Base-by-base conservation (phyloP, 2,797 vertebrate genomes). In the Enteromius thamalakanensis region DNA sequence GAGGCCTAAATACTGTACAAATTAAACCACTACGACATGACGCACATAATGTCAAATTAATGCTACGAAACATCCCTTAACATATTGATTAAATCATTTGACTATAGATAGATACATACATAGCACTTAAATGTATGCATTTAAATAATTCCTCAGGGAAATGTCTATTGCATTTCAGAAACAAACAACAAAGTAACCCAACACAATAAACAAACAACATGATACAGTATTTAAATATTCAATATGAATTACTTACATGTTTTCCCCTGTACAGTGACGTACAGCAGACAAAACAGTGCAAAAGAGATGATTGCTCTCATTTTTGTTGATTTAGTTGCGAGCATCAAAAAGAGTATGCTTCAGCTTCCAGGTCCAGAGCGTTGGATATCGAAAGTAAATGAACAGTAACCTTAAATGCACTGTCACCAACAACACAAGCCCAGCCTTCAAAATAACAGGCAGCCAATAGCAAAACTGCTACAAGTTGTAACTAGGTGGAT, bases 401-500 rank as follows among this genome's bases (percentile, higher is more conserved):
- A 29, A 1, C 2, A 4, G 1, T 11, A 17, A 65, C 79, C 42
- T 21, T 67, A 69, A 80, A 83, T 29, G 49, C 42, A 2, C 6
- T 4, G 17, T 0, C 34, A 0, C 3, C 8, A 45, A 83, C 8
- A 2, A 53, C 14, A 58, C 11, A 14, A 68, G 81, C 6, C 64
- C 91, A 89, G 82, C 80, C 37, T 74, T 47, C 65, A 69, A 4
- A 4, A 1, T 1, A 2, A 3, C 9, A 0, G 2, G 5, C 21
- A 81, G 37, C 93, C 91, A 92, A 92, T 91, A 80, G 81, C 2
- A 87, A 84, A 17, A 1, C 12, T 64, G n/a, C 0, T 0, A 7
- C 3, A 64, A 3, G 3, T 9, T 53, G 91, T 93, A 89, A 71
- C 87, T 19, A 85, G 90, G 91, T 86, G 55, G 7, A 89, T 79